phyloP scores from a whole-genome alignment of 2,113 vertebrate species.

The Eurypyga helias region DNA sequence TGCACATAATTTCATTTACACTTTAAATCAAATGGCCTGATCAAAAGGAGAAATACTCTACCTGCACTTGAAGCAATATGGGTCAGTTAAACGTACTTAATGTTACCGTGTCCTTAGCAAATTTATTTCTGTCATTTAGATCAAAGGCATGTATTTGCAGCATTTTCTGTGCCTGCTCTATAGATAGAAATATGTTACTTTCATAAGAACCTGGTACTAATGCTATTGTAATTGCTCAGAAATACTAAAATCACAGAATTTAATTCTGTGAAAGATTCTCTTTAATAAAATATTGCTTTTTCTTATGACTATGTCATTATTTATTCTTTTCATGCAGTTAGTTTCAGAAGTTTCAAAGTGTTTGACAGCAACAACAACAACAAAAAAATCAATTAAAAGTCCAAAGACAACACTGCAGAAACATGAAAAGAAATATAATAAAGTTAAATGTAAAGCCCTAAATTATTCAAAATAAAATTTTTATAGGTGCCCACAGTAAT shows the following conservation, averaged over 20 bases:
- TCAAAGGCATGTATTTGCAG: conserved; percentile 66
- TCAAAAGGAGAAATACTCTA: conserved; percentile 60
- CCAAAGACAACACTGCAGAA: conserved; percentile 21
- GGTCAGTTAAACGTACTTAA: conserved; percentile 68
- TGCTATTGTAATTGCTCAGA: conserved; percentile 49
- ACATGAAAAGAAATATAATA: conserved; percentile 65
- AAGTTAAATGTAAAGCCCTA: conserved; percentile 35
- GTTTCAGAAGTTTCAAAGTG: conserved; percentile 58
- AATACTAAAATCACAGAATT: conserved; percentile 47
- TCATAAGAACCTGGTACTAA: conserved; percentile 39
- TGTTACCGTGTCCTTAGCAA: conserved; percentile 35
- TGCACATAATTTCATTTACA: conserved; percentile 61
- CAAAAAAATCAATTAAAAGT: conserved; percentile 61
- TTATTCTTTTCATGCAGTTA: conserved; percentile 45
- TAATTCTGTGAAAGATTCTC: neutral
- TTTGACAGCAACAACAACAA: conserved; percentile 39
- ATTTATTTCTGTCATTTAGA: conserved; percentile 74
- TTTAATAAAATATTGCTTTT: conserved; percentile 47
- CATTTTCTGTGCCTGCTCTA: conserved; percentile 35
- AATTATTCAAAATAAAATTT: conserved; percentile 61
- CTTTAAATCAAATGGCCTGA: conserved; percentile 52
- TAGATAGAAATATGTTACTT: conserved; percentile 22
- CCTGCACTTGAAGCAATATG: conserved; percentile 55
- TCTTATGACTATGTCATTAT: conserved; percentile 24
- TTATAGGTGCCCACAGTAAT: conserved; percentile 23